A percentile compares a stretch with the other conserved stretches of the same genome.
Conservation (phyloP, 1,140 invertebrate species). For the Amyelois transitella region DNA sequence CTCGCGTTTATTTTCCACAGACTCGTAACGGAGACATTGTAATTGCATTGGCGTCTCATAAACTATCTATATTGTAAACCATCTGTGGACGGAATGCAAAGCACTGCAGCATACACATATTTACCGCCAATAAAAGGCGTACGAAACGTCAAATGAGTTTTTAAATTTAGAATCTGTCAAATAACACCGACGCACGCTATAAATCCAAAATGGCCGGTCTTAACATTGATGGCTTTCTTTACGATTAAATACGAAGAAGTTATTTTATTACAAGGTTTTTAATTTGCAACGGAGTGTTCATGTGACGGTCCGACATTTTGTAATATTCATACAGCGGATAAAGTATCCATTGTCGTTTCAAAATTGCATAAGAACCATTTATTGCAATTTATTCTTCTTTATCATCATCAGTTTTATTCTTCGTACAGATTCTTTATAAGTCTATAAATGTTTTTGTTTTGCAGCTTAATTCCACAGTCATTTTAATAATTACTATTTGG, state of each 20-base stretch:
- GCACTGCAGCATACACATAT: constrained; percentile 21
- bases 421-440: too few species aligned
- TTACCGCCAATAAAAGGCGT: constrained; percentile 34
- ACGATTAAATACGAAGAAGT: constrained; percentile 39
- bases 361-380: background rate
- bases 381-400: background rate
- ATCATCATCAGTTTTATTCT: too few species aligned
- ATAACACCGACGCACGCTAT: constrained; percentile 33
- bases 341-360: constrained; percentile 10
- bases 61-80: constrained; percentile 11
- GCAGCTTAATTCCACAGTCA: too few species aligned
- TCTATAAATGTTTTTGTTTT: too few species aligned
- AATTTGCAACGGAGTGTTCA: constrained; percentile 38
- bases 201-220: constrained; percentile 39
- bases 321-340: background rate
- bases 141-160: constrained; percentile 31
- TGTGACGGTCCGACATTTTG: constrained; percentile 31
- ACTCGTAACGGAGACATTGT: constrained; percentile 18
- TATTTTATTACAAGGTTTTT: constrained; percentile 46
- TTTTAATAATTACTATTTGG: too few species aligned
- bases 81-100: constrained; percentile 22
- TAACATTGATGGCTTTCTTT: constrained; percentile 53
- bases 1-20: background rate
- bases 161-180: constrained; percentile 34
- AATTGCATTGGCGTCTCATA: constrained; percentile 39